phyloP scores from a whole-genome alignment of 2,797 vertebrate genomes.

The Otus scops region DNA sequence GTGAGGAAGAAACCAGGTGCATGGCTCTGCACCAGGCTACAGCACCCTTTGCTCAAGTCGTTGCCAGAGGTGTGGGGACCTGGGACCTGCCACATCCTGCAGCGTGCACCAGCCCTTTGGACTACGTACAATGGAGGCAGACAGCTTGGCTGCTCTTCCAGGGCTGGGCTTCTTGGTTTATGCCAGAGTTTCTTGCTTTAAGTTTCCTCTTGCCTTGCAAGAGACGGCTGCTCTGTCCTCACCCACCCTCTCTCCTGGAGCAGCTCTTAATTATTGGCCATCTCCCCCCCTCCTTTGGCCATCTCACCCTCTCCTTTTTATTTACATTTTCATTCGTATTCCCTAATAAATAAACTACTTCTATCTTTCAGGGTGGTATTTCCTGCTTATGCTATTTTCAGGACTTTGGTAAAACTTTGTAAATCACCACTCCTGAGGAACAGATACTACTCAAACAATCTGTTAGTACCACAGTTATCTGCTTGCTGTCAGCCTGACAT shows the following conservation, averaged over 20 bases:
- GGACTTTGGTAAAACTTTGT: neutral
- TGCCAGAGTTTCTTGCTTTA: neutral
- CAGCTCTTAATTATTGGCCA: accelerated
- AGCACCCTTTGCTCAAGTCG: neutral
- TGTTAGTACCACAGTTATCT: neutral
- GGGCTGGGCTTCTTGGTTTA: neutral
- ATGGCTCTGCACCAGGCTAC: neutral
- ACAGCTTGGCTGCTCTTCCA: neutral
- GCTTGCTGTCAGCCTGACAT: neutral
- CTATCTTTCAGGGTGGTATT: neutral
- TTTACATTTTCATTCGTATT: neutral
- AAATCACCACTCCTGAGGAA: neutral
- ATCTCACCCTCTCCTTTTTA: neutral
- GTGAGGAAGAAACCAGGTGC: neutral
- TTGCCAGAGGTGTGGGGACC: accelerated
- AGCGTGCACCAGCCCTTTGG: accelerated
- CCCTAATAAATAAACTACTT: neutral
- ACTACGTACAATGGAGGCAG: accelerated
- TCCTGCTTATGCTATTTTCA: neutral
- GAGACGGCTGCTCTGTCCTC: neutral
- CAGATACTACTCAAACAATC: neutral
- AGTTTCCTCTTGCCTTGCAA: neutral
- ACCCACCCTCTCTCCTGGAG: neutral
- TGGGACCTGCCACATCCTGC: neutral
- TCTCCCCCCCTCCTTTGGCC: neutral